Base-by-base conservation (phyloP, 1,140 invertebrate genomes). In the Acyrthosiphon pisum region DNA sequence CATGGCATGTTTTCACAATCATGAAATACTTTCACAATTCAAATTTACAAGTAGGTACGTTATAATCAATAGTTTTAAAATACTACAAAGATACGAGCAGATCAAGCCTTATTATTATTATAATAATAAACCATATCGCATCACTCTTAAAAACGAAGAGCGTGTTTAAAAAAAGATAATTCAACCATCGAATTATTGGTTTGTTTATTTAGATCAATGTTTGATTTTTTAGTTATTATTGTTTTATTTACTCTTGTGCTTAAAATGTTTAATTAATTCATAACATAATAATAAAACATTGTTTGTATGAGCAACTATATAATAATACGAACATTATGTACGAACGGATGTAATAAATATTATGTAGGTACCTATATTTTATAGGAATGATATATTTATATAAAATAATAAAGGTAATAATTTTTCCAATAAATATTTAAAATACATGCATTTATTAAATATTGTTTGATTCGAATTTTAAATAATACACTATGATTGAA, bases 41-140 rank as follows among this genome's bases (percentile, higher is more conserved):
- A 48, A 22, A 48, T 9, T 87, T 48, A 44, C 26, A 48, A 87
- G 86, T 41, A 41, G 41, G 41, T 87, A 8, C 18, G 18, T 87
- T 46, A 87, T n/a, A 87, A n/a, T 87, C 30, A 87, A 46, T 87
- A 46, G 26, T 46, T 87, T 22, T 53, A 89, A 53, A 89, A 89
- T 53, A 53, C 2, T 89, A 53, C 87, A 23, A 35, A n/a, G n/a
- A 18, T 53, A 89, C 86, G 18, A 50, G 46, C 9, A 53, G 7
- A 37, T 89, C 35, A 53, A 53, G 50, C 1, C 3, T 14, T 26
- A 37, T 89, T 37, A 56, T 41, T 41, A 50, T 14, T 0, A 46
- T 46, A 30, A 88, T 50, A 53, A 9, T 9, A 89, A 37, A 89
- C 9, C 30, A n/a, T 4, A 46, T n/a, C 6, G 30, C 9, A 46